Evolutionary conservation across 2,888 invertebrate genomes (phyloP), one percentile per base, ranked within the genome.

Genomic region (Amphipyra tragopoginis): DNA sequence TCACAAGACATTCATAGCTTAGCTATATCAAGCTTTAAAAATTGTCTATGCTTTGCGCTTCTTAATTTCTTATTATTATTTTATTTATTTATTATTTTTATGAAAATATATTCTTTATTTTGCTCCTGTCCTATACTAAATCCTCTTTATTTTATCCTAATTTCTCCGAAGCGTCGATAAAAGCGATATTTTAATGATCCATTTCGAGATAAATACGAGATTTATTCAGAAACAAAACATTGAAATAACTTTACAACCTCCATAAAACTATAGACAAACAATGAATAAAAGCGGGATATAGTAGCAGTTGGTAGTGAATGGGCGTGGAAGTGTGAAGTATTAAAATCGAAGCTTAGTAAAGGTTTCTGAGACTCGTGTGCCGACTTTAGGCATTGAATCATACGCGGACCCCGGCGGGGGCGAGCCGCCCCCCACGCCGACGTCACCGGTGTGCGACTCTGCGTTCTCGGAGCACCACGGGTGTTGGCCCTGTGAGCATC

Each of bases 1-100:
- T 94, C 94, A 93, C 94, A 88, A 91, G 86, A 94, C 94, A 94
- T 94, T 94, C 94, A 93, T 94, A 92, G 94, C 94, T 94, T 93
- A 90, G 86, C 90, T 88, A 87, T 90, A 86, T 86, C 86, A 87
- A 92, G 92, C 93, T 92, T 91, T 83, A 88, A 90, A 87, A 85
- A 79, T 85, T 88, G 88, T 91, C 89, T 91, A 89, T 90, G 93
- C 93, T 93, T 93, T 89, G 86, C 88, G 93, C 94, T 94, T 94
- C 73, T 93, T 93, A 87, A 87, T 86, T 85, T 87, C 80, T 78
- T 87, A 82, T 86, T 87, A 84, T 85, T 88, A 85, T 85, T 86
- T 87, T 86, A 71, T 87, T 87, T 88, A 85, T 87, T 87, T 87
- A 75, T 85, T 85, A 66, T 88, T 86, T 77, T 83, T 80, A 82